Evolutionary conservation across 2,797 vertebrate species (phyloP), one percentile per base, ranked within the genome.

Genomic region (Hemitrygon akajei): DNA sequence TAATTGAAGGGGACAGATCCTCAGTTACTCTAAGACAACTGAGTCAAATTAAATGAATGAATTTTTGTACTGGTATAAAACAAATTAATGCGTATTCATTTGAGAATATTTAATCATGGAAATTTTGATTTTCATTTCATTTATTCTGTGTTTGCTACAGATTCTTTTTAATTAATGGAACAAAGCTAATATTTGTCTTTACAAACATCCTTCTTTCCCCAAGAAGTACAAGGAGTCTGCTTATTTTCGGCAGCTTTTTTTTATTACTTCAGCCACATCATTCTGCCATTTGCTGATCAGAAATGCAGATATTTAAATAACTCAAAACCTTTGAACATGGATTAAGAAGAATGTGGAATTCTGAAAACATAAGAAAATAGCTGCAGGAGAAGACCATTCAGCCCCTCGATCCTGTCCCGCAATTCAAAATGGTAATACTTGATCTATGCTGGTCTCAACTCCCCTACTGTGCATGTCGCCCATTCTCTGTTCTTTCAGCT

Each of bases 41-140:
- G 34, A 86, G 56, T 60, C 56, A 86, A 86, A 86, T 86, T 86
- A 86, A 86, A 60, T n/a, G 3, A 86, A 86, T 86, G 27, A 60
- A n/a, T n/a, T 60, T 60, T 30, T 86, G 56, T 86, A 16, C 25
- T 14, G 58, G 27, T 60, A 86, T 86, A 30, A 30, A 58, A 25
- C 56, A 58, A 30, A 10, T 86, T 86, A 60, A 30, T 86, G 56
- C 27, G 86, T 60, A 86, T 86, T 86, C 56, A 86, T 60, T 86
- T 86, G 4, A 86, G 47, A 86, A 86, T 86, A 27, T 86, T 86
- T n/a, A 86, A 86, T 86, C 27, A 60, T 60, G 11, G 7, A 60
- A 22, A 86, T 86, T 86, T 86, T 86, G 25, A 60, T 86, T 60
- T 86, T 30, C 27, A 60, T 10, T 56, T 56, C 47, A 84, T 58